Base-by-base conservation (phyloP, 1,140 invertebrate species). In the Drosophila santomea region DNA sequence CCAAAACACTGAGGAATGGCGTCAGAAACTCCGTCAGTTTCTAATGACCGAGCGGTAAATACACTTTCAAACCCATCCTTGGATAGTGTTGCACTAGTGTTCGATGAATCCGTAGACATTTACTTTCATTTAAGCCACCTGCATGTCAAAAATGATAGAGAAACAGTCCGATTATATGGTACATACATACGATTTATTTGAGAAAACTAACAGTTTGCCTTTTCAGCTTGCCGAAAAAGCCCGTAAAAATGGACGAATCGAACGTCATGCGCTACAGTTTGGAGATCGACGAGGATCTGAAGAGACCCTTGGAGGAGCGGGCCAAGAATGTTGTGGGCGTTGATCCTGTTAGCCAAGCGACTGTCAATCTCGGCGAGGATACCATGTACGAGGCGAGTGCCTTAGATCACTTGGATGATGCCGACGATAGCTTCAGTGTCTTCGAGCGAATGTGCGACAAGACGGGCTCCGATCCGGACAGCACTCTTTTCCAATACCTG, bases 381-480 rank as follows among this genome's bases (percentile, higher is more conserved):
- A 54, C 39, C 5, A 54, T 83, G 7, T 52, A n/a, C 15, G 60
- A 67, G 14, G 15, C 12, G n/a, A 14, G 17, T n/a, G n/a, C 36
- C 11, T 6, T 20, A 20, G 57, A 4, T n/a, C n/a, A 28, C 3
- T 28, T 23, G 28, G 35, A 44, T 1, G 69, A 56, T 28, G 47
- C 38, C 0, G 78, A 92, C 43, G 85, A 90, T n/a, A 91, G 83
- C 38, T 92, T 92, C 15, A 77, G 63, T 66, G 75, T 62, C 1
- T 66, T 91, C 14, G 91, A 92, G 36, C 76, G 76, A 10, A 92
- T 92, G 85, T 92, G 91, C 43, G 78, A 92, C 35, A 91, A 92
- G 55, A 89, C 91, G 1, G 82, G 45, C 0, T 92, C 91, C 8
- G 91, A 92, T 76, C 91, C 91, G 0, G 71, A 92, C 39, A 92